Conservation (phyloP, 2,888 invertebrate species). For the Erebia ligea region DNA sequence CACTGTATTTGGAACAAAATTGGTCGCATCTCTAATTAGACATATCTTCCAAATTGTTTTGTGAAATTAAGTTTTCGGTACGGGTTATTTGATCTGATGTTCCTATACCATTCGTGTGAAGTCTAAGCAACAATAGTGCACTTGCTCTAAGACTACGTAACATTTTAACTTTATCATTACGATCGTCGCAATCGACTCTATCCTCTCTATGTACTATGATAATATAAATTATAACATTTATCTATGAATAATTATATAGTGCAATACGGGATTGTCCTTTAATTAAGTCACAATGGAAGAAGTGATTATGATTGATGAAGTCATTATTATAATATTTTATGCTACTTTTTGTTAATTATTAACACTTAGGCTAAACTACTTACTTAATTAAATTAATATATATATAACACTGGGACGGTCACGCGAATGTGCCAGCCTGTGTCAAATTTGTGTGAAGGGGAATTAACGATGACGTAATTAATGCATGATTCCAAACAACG, state of each 20-base stretch:
- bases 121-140: conserved; percentile 65
- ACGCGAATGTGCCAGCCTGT: not conserved
- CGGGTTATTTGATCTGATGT: conserved; percentile 82
- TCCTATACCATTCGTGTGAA: conserved; percentile 75
- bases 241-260: not conserved
- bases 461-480: not conserved
- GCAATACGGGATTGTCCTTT: not conserved
- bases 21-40: conserved; percentile 69
- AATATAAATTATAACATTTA: no score
- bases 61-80: conserved; percentile 72
- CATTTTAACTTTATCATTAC: conserved; percentile 18
- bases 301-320: not conserved
- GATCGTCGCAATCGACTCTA: conserved; percentile 13
- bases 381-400: conserved; percentile 10
- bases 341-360: not conserved
- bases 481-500: not conserved
- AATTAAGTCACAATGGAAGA: not conserved
- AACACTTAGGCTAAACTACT: conserved; percentile 1
- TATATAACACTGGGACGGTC: not conserved
- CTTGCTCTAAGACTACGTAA: conserved; percentile 38
- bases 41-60: conserved; percentile 75
- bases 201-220: no score
- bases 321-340: conserved; percentile 4
- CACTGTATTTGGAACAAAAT: conserved; percentile 65
- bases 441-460: not conserved